A percentile compares a stretch with the other conserved stretches of the same genome.
phyloP scores from a whole-genome alignment of 2,113 vertebrate species.

The Tringa solitaria region DNA sequence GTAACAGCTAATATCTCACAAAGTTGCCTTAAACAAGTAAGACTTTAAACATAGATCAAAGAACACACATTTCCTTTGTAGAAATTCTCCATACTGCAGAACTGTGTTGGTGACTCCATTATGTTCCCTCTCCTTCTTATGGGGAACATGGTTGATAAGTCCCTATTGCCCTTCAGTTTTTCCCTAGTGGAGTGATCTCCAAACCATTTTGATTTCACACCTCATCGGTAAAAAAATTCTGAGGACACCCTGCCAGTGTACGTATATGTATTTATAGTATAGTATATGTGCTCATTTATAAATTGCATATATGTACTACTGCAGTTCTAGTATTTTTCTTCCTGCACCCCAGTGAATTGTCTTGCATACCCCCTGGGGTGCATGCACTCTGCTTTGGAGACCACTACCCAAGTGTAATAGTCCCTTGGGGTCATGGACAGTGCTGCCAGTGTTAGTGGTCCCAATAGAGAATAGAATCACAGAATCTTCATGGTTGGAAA shows the following conservation, averaged over 20 bases:
- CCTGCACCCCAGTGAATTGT: background rate
- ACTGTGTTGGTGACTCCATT: background rate
- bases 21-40: background rate
- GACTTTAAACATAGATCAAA: background rate
- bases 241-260: accelerated
- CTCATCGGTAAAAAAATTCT: background rate
- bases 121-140: background rate
- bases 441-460: background rate
- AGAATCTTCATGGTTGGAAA: too few relatives aligned
- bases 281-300: background rate
- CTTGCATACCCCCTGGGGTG: background rate
- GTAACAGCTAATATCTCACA: background rate
- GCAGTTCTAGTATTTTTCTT: background rate
- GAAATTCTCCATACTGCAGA: background rate
- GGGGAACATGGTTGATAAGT: background rate
- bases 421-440: background rate
- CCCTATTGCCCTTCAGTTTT: background rate
- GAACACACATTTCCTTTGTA: background rate
- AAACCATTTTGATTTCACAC: background rate
- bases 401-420: background rate
- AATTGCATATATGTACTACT: background rate
- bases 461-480: background rate
- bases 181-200: background rate
- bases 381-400: background rate
- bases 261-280: background rate